A percentile compares a stretch with the other conserved stretches of the same genome.
Evolutionary conservation across 2,797 vertebrate species (phyloP).

Genomic region (Acrossocheilus fasciatus): DNA sequence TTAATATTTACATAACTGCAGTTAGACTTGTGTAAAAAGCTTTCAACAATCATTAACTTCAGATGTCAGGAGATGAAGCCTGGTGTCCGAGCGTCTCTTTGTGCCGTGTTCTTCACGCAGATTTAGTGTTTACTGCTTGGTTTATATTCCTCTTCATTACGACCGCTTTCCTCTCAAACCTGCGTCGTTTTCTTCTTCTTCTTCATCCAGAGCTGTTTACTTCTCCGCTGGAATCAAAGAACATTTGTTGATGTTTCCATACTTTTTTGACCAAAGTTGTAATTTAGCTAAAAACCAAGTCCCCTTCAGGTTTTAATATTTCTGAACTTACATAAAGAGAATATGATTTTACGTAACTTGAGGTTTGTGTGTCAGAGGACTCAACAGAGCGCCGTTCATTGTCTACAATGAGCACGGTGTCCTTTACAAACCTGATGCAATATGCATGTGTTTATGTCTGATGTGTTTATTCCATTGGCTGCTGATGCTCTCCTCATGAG

Average conservation of each 20-base stretch:
- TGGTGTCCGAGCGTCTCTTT: neutral
- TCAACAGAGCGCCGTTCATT: neutral
- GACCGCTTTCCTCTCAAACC: neutral
- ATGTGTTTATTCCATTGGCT: conserved; percentile 3
- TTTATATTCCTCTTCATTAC: conserved; percentile 3
- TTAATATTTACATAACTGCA: no score
- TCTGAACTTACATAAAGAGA: neutral
- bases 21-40: neutral
- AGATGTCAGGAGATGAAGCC: neutral
- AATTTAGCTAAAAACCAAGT: neutral
- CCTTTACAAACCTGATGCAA: conserved; percentile 12
- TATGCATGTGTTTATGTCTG: conserved; percentile 14
- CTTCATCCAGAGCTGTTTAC: neutral
- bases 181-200: neutral
- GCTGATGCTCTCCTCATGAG: no score
- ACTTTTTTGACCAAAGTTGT: neutral
- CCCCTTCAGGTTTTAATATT: conserved; percentile 1
- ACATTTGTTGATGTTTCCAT: neutral
- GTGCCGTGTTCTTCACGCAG: neutral
- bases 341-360: neutral
- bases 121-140: neutral
- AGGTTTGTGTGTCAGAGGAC: conserved; percentile 14
- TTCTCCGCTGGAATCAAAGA: neutral
- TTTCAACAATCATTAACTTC: neutral
- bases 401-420: neutral